Evolutionary conservation across 2,797 vertebrate species (phyloP).

Genomic region (Pangasius krempfi): DNA sequence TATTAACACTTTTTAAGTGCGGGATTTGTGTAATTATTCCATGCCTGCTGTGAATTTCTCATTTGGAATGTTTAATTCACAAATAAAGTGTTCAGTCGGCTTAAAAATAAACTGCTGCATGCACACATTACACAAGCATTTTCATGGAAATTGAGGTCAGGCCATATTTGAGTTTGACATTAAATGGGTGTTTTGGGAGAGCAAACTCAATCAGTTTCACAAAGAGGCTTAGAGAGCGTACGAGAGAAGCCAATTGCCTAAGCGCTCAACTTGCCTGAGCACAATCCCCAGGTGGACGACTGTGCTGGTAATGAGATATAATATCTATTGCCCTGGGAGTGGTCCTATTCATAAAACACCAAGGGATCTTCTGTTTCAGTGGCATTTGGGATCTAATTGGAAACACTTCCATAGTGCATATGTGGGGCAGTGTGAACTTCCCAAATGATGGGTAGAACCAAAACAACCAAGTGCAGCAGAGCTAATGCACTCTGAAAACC

Average conservation of each 20-base stretch:
- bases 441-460: conserved; percentile 37
- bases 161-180: conserved; percentile 74
- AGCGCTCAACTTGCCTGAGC: conserved; percentile 72
- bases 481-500: conserved; percentile 53
- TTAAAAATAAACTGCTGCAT: conserved; percentile 59
- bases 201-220: conserved; percentile 71
- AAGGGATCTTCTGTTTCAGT: conserved; percentile 65
- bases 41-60: conserved; percentile 24
- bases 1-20: conserved; percentile 1
- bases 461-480: conserved; percentile 63
- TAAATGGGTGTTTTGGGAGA: conserved; percentile 70
- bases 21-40: conserved; percentile 30
- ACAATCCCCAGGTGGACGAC: conserved; percentile 71
- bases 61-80: conserved; percentile 43
- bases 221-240: conserved; percentile 54
- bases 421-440: conserved; percentile 54
- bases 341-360: conserved; percentile 70
- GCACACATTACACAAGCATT: conserved; percentile 58
- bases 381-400: conserved; percentile 75
- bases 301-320: conserved; percentile 76
- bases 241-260: conserved; percentile 67
- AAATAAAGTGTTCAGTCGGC: conserved; percentile 44
- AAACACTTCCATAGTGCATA: conserved; percentile 67
- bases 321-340: conserved; percentile 69
- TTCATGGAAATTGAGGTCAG: conserved; percentile 62